A percentile compares a stretch with the other conserved stretches of the same genome.
Conservation (phyloP, 1,140 invertebrate genomes). For the Linepithema humile region DNA sequence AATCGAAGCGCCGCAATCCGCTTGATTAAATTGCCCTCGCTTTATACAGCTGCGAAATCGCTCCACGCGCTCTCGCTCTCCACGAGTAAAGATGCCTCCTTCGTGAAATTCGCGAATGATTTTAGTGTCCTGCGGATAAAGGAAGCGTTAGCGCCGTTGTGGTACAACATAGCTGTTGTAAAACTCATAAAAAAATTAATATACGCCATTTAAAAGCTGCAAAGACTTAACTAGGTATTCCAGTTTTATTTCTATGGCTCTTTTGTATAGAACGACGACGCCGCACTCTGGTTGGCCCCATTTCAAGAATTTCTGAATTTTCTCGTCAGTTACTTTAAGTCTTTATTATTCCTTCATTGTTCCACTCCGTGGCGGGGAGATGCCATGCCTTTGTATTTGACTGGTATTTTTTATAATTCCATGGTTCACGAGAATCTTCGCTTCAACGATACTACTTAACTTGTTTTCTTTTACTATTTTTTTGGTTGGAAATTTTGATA, state of each 20-base stretch:
- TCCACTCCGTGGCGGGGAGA: neutral
- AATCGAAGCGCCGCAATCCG: constrained; percentile 68
- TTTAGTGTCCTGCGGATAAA: neutral
- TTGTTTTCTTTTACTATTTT: neutral
- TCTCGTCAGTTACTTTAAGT: neutral
- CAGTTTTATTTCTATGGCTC: constrained; percentile 8
- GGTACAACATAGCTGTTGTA: neutral
- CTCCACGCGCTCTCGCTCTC: neutral
- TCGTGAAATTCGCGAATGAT: neutral
- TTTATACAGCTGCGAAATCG: constrained; percentile 23
- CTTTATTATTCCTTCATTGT: neutral
- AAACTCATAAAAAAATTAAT: neutral
- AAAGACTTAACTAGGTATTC: constrained; percentile 7
- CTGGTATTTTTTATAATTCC: neutral
- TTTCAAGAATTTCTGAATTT: constrained; percentile 2
- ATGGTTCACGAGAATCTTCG: neutral
- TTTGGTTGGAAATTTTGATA: neutral
- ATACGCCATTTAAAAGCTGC: neutral
- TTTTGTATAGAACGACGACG: neutral
- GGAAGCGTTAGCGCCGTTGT: neutral
- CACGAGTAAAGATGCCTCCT: neutral
- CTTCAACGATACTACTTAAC: neutral
- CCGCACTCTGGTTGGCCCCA: neutral
- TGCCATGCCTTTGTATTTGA: neutral
- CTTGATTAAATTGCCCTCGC: constrained; percentile 68